Base-by-base conservation (phyloP, 2,797 vertebrate species). In the Xiphorhynchus erythropygius region DNA sequence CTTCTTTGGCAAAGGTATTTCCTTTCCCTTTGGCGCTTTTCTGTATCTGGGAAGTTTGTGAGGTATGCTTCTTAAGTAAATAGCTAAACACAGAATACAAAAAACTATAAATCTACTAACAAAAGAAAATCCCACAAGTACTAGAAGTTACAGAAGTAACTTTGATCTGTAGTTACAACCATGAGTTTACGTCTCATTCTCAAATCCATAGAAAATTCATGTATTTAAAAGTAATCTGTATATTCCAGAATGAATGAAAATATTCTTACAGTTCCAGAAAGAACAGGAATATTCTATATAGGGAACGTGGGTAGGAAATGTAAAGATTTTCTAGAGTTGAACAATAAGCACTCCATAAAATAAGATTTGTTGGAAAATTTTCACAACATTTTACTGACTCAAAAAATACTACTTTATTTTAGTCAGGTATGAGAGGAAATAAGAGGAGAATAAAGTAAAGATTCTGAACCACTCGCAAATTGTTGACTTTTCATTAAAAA, bases 11-110 rank as follows among this genome's bases (percentile, higher is more conserved):
- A 98, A 92, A 69, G 96, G 85, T 13, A 91, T 60, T 49, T 87
- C 84, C 49, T 96, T 88, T 79, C 70, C 81, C 22, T 88, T 90
- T 49, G 74, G 25, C 71, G 39, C 75, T 65, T 96, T 93, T 35
- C 65, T 8, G 80, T 98, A 99, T 93, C 64, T 96, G 75, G 98
- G 98, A 69, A 97, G 97, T 68, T 75, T 94, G 84, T 97, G 97
- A 86, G 97, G 42, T 71, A 84, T 96, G 67, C 98, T 98, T 96
- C 93, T 97, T 96, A 99, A 98, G 94, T 99, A 99, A 63, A 98
- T 92, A 91, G 98, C 99, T 99, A 97, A 89, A 89, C 42, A 95
- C 27, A 94, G 91, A 97, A 96, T 5, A 89, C 21, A 94, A 91
- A 91, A 18, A 56, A 28, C 22, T 79, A 27, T 94, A 82, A 93